Evolutionary conservation across 2,888 invertebrate species (phyloP), one percentile per base, ranked within the genome.

Genomic region (Toxonevra muliebris): DNA sequence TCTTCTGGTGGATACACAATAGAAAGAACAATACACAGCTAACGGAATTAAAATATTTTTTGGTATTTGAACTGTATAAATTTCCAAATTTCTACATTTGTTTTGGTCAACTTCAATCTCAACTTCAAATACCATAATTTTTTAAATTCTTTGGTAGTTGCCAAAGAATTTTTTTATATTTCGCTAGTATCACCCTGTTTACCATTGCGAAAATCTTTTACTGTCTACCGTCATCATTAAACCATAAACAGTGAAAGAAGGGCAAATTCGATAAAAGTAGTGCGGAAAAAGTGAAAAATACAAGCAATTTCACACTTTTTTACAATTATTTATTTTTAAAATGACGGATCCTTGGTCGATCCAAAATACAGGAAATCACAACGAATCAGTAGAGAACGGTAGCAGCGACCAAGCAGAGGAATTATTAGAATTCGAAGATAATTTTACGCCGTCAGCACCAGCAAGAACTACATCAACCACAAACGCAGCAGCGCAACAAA

Each of bases 361-460:
- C 73, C 77, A 74, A 66, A 73, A 73, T 64, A 71, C 72, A 65
- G 61, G 57, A 58, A 70, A 63, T 68, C n/a, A 43, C 13, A 68
- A 65, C 50, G 17, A 20, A 17, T 19, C 65, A 10, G 52, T 11
- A 48, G 67, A 68, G 17, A 64, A 69, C 60, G 54, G 50, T 53
- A 59, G 15, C 61, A 41, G 3, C 19, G 59, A 69, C 69, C 52
- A 66, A 59, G 66, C 50, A 68, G 53, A 67, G 52, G 64, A 42
- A 53, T 40, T 64, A 43, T 68, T 77, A 40, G 75, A 73, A 67
- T 90, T 90, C 75, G 89, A 90, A 82, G 89, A 90, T 76, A 87
- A 89, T 81, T 89, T 89, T 77, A 82, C 85, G 73, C 86, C 70
- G 61, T 62, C 52, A 12, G 61, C 13, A 70, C 61, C 48, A 40